A percentile compares a stretch with the other conserved stretches of the same genome.
These are phyloP conservation scores for Phyllotreta striolata DNA, from an alignment of 2,888 invertebrate genomes.

Conservation along the genomic window DNA sequence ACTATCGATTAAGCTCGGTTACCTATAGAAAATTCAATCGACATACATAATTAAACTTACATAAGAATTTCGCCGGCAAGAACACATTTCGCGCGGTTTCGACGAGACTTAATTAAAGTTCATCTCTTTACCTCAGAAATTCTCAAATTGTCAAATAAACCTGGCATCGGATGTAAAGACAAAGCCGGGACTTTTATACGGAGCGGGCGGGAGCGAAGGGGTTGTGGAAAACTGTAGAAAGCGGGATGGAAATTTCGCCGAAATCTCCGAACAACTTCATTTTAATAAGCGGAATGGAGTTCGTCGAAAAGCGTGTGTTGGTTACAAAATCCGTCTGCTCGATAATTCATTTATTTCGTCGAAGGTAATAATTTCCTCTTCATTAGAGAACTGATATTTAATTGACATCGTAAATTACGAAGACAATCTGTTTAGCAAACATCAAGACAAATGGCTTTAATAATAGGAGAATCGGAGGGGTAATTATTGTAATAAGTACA, in stretches of 20 bases:
- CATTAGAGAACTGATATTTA: background rate
- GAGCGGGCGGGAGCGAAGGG: background rate
- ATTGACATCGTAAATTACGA: no score
- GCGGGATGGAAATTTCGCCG: slow-evolving; percentile 2
- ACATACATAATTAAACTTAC: background rate
- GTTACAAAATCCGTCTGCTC: slow-evolving; percentile 23
- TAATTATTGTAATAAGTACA: no score
- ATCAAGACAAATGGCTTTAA: no score
- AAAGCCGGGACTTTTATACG: background rate
- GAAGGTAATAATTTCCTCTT: slow-evolving; percentile 4
- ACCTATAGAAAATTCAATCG: no score
- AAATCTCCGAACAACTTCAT: slow-evolving; percentile 17
- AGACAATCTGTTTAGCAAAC: no score
- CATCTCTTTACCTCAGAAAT: slow-evolving; percentile 9
- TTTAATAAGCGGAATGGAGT: slow-evolving; percentile 22
- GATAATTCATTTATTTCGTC: slow-evolving; percentile 22
- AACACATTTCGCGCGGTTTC: background rate
- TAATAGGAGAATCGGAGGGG: no score
- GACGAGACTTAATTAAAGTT: slow-evolving; percentile 14
- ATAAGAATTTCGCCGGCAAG: background rate
- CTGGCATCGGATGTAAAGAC: slow-evolving; percentile 9
- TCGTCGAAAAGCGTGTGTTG: background rate
- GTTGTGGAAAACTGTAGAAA: slow-evolving; percentile 8
- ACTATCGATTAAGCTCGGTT: no score
- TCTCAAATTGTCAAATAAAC: slow-evolving; percentile 15